Conservation (phyloP, 1,140 invertebrate species). For the Bradysia coprophila region DNA sequence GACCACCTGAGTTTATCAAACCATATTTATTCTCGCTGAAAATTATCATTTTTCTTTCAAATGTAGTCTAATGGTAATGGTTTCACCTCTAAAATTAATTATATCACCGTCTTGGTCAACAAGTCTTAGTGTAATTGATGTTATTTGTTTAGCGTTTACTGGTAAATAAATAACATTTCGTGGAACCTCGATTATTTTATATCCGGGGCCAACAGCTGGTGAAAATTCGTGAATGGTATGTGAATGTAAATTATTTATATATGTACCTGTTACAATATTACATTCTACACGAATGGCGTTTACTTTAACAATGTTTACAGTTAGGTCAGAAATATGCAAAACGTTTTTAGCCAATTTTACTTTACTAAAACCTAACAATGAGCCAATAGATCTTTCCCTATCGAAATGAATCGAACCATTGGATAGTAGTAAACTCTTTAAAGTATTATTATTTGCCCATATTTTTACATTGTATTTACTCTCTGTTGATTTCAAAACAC, state of each 20-base stretch:
- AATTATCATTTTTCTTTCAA: not conserved
- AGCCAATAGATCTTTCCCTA: slow-evolving; percentile 5
- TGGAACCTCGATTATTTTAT: slow-evolving; percentile 14
- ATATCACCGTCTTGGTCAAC: slow-evolving; percentile 11
- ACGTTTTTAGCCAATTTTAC: slow-evolving; percentile 5
- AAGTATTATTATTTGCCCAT: not conserved
- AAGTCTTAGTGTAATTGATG: slow-evolving; percentile 8
- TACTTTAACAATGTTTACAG: slow-evolving; percentile 9
- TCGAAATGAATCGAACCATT: slow-evolving; percentile 3
- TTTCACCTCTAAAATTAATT: slow-evolving; percentile 11
- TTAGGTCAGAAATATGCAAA: slow-evolving; percentile 6
- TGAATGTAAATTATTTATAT: slow-evolving; percentile 10
- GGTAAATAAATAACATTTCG: slow-evolving; percentile 17
- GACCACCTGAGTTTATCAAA: not conserved
- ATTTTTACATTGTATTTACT: not conserved
- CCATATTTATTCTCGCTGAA: not conserved
- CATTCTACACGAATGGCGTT: slow-evolving; percentile 9
- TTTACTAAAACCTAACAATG: slow-evolving; percentile 8
- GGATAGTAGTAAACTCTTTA: not conserved
- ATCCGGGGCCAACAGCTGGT: slow-evolving; percentile 9
- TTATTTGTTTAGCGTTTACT: slow-evolving; percentile 9
- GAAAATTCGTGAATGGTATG: slow-evolving; percentile 18
- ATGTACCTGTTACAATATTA: slow-evolving; percentile 11
- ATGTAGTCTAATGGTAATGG: slow-evolving; percentile 10
- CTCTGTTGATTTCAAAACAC: not conserved